Evolutionary conservation across 2,888 invertebrate species (phyloP).

Genomic region (Diarsia rubi): DNA sequence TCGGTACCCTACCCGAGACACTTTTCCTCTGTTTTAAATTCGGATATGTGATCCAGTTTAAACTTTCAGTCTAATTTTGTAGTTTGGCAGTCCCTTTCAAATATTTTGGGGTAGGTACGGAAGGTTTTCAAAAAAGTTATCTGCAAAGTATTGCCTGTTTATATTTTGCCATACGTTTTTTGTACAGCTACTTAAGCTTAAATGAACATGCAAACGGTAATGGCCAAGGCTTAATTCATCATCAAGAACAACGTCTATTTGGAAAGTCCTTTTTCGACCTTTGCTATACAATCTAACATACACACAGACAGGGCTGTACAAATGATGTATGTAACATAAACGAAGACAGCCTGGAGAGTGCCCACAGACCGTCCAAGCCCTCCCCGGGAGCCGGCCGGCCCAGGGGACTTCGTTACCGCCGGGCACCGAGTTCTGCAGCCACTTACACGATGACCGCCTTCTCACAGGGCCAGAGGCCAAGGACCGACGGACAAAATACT

Average conservation of each 20-base stretch:
- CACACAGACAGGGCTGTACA: constrained; percentile 1
- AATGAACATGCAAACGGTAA: background rate
- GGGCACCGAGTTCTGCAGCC: constrained; percentile 62
- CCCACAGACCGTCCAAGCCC: background rate
- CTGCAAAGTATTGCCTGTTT: background rate
- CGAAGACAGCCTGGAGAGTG: constrained; percentile 28
- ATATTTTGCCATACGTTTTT: background rate
- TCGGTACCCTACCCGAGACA: constrained; percentile 72
- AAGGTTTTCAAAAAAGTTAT: background rate
- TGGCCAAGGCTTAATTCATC: too few species aligned
- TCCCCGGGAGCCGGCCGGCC: constrained; percentile 46
- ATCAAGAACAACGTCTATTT: background rate
- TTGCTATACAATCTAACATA: constrained; percentile 1
- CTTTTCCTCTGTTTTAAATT: constrained; percentile 88
- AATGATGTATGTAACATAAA: constrained; percentile 45
- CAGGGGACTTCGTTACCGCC: constrained; percentile 71
- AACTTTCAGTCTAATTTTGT: constrained; percentile 86
- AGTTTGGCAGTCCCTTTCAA: constrained; percentile 70
- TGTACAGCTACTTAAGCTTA: background rate
- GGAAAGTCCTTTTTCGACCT: background rate
- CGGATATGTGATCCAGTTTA: constrained; percentile 87
- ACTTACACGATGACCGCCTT: constrained; percentile 56
- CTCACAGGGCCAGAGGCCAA: constrained; percentile 26
- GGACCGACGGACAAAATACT: constrained; percentile 26
- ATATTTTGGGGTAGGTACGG: constrained; percentile 29